phyloP scores from a whole-genome alignment of 2,797 vertebrate genomes.

The Peromyscus eremicus region DNA sequence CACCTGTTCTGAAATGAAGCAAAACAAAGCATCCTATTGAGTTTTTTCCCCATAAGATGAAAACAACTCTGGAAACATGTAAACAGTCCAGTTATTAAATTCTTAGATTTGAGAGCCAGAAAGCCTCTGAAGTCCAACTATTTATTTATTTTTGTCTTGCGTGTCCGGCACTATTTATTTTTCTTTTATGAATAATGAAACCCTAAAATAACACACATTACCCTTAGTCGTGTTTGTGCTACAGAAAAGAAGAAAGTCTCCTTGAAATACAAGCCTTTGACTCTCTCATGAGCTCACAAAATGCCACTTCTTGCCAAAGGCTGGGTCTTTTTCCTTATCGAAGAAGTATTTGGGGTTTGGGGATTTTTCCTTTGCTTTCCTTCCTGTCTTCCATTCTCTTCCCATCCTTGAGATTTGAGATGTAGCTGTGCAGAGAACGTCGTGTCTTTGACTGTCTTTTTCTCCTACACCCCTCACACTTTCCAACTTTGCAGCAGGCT shows the following conservation, averaged over 20 bases:
- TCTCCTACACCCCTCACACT: neutral
- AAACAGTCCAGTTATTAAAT: conserved; percentile 47
- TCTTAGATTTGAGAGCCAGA: conserved; percentile 57
- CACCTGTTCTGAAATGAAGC: neutral
- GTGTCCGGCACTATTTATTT: conserved; percentile 61
- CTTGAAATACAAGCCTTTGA: conserved; percentile 79
- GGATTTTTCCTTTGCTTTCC: conserved; percentile 58
- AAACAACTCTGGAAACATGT: conserved; percentile 56
- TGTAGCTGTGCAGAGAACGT: neutral
- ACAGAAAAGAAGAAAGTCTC: conserved; percentile 55
- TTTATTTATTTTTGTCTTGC: conserved; percentile 66
- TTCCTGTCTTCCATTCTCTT: conserved; percentile 8
- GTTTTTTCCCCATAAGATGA: conserved; percentile 4
- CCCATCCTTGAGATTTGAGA: conserved; percentile 30
- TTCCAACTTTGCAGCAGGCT: neutral
- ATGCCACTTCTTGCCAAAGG: conserved; percentile 39
- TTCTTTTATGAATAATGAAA: conserved; percentile 75
- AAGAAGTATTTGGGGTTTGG: neutral
- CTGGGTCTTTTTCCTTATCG: conserved; percentile 34
- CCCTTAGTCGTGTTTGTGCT: conserved; percentile 70
- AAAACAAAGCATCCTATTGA: neutral
- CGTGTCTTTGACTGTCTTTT: neutral
- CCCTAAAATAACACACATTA: conserved; percentile 70
- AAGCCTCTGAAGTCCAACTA: neutral
- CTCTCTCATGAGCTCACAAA: conserved; percentile 67